Conservation (phyloP, 1,140 invertebrate species). For the Telenomus remus region DNA sequence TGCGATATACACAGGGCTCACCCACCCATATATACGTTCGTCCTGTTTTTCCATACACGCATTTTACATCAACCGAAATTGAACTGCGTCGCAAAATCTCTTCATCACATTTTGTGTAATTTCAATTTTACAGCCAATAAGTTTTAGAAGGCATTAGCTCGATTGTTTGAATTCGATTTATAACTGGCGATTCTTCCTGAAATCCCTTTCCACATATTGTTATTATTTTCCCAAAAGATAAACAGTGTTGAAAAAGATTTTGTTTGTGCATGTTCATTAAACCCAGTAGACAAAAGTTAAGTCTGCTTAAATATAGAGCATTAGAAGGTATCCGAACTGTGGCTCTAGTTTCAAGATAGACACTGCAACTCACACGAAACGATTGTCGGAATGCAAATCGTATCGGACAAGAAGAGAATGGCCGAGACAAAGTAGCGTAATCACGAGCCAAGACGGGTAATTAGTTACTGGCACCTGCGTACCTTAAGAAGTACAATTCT, state of each 20-base stretch:
- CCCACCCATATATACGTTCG: too few relatives aligned
- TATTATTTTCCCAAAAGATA: too few relatives aligned
- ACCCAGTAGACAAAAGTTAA: conserved; percentile 39
- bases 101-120: too few relatives aligned
- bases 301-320: conserved; percentile 33
- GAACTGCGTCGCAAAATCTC: too few relatives aligned
- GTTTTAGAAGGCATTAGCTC: too few relatives aligned
- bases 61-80: not conserved
- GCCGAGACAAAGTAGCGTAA: conserved; percentile 59
- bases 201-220: too few relatives aligned
- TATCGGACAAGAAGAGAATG: conserved; percentile 59
- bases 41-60: not conserved
- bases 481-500: conserved; percentile 57
- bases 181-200: too few relatives aligned
- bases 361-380: conserved; percentile 42
- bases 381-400: conserved; percentile 60
- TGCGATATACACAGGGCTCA: not conserved
- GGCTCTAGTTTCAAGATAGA: conserved; percentile 57
- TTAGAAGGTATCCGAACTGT: conserved; percentile 49
- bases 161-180: too few relatives aligned
- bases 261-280: not conserved
- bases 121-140: too few relatives aligned
- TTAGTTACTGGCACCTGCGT: conserved; percentile 59
- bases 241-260: too few relatives aligned
- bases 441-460: conserved; percentile 57